Evolutionary conservation across 2,888 invertebrate genomes (phyloP).

Genomic region (Pandemis heparana): DNA sequence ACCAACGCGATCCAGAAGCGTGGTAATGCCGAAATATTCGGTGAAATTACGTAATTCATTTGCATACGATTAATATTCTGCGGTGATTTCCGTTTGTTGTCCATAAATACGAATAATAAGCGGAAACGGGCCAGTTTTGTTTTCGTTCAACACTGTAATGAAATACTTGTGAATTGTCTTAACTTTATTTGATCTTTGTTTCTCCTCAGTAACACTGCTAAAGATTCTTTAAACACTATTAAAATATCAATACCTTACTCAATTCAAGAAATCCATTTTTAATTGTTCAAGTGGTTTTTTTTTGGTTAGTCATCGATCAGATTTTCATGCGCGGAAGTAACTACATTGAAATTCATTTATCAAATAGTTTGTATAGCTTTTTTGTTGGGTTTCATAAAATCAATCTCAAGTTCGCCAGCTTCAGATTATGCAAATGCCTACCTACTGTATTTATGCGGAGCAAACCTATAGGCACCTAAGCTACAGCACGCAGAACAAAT

Average conservation of each 20-base stretch:
- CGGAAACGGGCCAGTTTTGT: slow-evolving; percentile 55
- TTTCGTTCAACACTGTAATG: slow-evolving; percentile 47
- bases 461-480: slow-evolving; percentile 46
- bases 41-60: slow-evolving; percentile 55
- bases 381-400: slow-evolving; percentile 44
- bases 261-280: background rate
- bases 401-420: slow-evolving; percentile 55
- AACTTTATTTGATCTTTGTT: background rate
- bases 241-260: background rate
- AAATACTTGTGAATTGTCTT: background rate
- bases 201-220: background rate
- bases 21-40: slow-evolving; percentile 21
- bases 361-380: slow-evolving; percentile 11
- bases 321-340: background rate
- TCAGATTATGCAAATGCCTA: slow-evolving; percentile 58
- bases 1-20: background rate
- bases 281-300: background rate
- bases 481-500: slow-evolving; percentile 54
- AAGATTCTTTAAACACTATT: background rate
- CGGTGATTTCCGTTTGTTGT: slow-evolving; percentile 44
- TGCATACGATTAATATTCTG: slow-evolving; percentile 56
- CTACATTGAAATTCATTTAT: slow-evolving; percentile 21
- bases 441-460: slow-evolving; percentile 37
- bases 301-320: background rate
- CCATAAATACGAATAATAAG: slow-evolving; percentile 54